Evolutionary conservation across 2,888 invertebrate species (phyloP), one percentile per base, ranked within the genome.

Genomic region (Gerris lacustris): DNA sequence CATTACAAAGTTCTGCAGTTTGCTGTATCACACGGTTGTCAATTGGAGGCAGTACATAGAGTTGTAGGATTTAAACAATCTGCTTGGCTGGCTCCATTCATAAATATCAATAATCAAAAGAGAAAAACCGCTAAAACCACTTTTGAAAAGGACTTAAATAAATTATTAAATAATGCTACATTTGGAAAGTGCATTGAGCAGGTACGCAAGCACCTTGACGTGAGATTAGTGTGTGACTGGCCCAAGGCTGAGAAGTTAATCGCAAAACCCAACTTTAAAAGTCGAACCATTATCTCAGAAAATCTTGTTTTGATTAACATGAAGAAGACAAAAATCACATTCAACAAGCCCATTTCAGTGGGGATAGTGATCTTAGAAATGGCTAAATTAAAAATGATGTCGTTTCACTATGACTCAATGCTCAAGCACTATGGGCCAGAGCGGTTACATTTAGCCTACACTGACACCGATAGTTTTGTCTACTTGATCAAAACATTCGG

Each of bases 121-220:
- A 67, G 70, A 43, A 72, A 71, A 73, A 18, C 76, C 74, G 75
- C 79, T 5, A 75, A 15, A 45, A 78, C 77, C 55, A 76, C 78
- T 17, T 81, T 79, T 75, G 77, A 80, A 74, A 80, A 80, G 77
- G 78, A 79, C 73, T 63, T 43, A 66, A 45, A 78, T 79, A 55
- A 55, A 55, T 55, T 11, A 55, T 55, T 55, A 11, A 55, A 11
- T 55, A 55, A 55, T 5, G 15, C 9, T 55, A 55, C 55, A 15
- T 9, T 55, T 55, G 15, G 9, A 55, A 55, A 11, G 15, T 2
- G 2, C 55, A 55, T 55, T 2, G 15, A 55, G 15, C 70, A 69
- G 15, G 63, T 70, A 45, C 67, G 72, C 43, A 68, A 66, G 17
- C 70, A 69, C 31, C 55, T 45, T 18, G 68, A 70, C 55, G 44